Evolutionary conservation across 2,888 invertebrate species (phyloP), one percentile per base, ranked within the genome.

Genomic region (Maniola hyperantus): DNA sequence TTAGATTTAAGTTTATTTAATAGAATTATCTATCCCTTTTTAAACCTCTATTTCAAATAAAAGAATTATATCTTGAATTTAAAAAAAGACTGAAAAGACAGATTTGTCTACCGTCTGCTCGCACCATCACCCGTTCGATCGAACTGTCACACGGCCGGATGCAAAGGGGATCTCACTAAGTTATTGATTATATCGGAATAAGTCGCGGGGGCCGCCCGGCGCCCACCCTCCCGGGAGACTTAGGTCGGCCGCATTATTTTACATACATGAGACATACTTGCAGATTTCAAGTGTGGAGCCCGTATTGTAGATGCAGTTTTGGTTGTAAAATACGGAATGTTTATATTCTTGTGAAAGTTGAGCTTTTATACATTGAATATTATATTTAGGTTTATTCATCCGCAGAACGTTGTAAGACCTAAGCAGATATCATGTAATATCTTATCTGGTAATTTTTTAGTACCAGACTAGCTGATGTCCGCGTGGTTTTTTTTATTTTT

Each of bases 161-260:
- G 92, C 91, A 91, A 92, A 92, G 91, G 91, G 92, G 91, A 92
- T 92, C 90, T 89, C 84, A 87, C 90, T 91, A 91, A 91, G 92
- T 92, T 92, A 92, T 92, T 92, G 92, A 92, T 92, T 92, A 92
- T 92, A 92, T 92, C 87, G 92, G 88, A 92, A 92, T 92, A 92
- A 91, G 91, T 90, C 91, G 88, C 84, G 87, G 79, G 84, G 85
- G 85, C 79, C 78, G 77, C 79, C 78, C n/a, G n/a, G n/a, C n/a
- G n/a, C n/a, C 81, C 79, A 79, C 76, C 81, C 81, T 77, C 73
- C 70, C 62, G 77, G 81, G 85, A 83, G 85, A 88, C 83, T 82
- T 79, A 87, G 89, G 88, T 90, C 88, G 88, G 88, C 84, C 85
- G 90, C 91, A 91, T 91, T 92, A 92, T 91, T 92, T 92, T 92